Conservation (phyloP, 2,888 invertebrate genomes). For the Melinaea menophilus region DNA sequence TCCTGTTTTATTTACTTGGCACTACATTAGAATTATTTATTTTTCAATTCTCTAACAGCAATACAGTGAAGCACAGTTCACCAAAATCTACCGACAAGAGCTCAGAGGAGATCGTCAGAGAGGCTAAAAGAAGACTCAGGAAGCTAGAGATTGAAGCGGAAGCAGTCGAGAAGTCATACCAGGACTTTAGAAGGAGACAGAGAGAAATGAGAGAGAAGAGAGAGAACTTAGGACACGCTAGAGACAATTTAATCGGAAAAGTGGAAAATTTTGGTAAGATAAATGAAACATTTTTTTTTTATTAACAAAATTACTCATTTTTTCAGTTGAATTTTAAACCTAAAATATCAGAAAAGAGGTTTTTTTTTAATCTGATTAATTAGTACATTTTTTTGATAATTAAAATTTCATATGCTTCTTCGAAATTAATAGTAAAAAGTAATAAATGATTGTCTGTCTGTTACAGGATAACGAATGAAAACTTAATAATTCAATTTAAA, state of each 20-base stretch:
- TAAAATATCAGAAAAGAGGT: no score
- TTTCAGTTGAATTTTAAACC: no score
- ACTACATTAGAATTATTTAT: neutral
- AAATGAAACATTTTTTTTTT: neutral
- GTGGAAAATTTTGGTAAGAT: slow-evolving; percentile 29
- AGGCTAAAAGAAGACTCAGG: slow-evolving; percentile 71
- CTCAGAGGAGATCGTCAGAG: slow-evolving; percentile 70
- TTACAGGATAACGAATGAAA: no score
- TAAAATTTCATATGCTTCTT: no score
- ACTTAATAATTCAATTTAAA: no score
- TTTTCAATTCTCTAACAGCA: slow-evolving; percentile 34
- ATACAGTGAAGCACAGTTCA: slow-evolving; percentile 27
- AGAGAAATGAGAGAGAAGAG: slow-evolving; percentile 32
- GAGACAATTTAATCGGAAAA: slow-evolving; percentile 11
- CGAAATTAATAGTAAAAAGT: no score
- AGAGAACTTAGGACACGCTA: slow-evolving; percentile 3
- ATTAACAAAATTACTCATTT: no score
- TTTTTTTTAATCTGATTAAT: no score
- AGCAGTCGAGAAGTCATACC: slow-evolving; percentile 75
- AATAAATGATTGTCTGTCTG: no score
- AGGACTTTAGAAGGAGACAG: slow-evolving; percentile 56
- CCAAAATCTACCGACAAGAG: slow-evolving; percentile 45
- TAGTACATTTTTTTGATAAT: no score
- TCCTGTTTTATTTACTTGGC: neutral
- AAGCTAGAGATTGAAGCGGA: slow-evolving; percentile 79